phyloP scores from a whole-genome alignment of 1,140 invertebrate genomes.

The Zaprionus davidi region DNA sequence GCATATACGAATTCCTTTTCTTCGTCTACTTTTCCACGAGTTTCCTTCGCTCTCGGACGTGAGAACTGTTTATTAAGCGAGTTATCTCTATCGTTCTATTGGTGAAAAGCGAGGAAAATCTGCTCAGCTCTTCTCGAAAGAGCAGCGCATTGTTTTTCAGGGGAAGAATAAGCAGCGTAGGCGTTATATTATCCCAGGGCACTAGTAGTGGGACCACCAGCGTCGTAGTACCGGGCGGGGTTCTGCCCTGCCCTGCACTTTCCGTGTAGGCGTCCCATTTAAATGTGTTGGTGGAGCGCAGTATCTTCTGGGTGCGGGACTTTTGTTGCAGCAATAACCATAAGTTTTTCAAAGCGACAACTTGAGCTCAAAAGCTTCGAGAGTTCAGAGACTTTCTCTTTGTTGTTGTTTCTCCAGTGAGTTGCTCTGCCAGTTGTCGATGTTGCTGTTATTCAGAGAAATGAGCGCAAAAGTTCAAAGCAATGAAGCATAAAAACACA shows the following conservation, averaged over 20 bases:
- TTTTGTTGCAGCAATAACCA: conserved; percentile 43
- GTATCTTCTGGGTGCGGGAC: conserved; percentile 36
- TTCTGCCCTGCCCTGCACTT: not conserved
- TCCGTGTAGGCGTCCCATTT: conserved; percentile 34
- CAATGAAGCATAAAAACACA: conserved; percentile 73
- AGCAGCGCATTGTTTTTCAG: conserved; percentile 13
- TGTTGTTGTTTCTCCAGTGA: conserved; percentile 45
- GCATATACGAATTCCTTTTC: conserved; percentile 37
- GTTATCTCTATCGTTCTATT: conserved; percentile 71
- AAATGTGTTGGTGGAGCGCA: not conserved
- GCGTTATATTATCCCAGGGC: conserved; percentile 23
- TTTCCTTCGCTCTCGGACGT: conserved; percentile 38
- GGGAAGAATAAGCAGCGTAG: conserved; percentile 27
- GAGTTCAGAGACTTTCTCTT: conserved; percentile 70
- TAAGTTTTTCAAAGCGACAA: conserved; percentile 39
- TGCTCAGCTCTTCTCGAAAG: conserved; percentile 13
- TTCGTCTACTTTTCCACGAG: conserved; percentile 18
- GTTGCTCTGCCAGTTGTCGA: conserved; percentile 1
- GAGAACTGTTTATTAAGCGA: conserved; percentile 71
- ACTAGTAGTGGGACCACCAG: conserved; percentile 36
- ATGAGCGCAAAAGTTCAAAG: conserved; percentile 78
- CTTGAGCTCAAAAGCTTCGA: conserved; percentile 41
- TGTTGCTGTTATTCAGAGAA: conserved; percentile 39
- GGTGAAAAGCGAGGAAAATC: conserved; percentile 66
- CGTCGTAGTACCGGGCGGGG: conserved; percentile 5